phyloP scores from a whole-genome alignment of 2,888 invertebrate species.

The Catocala sponsa region DNA sequence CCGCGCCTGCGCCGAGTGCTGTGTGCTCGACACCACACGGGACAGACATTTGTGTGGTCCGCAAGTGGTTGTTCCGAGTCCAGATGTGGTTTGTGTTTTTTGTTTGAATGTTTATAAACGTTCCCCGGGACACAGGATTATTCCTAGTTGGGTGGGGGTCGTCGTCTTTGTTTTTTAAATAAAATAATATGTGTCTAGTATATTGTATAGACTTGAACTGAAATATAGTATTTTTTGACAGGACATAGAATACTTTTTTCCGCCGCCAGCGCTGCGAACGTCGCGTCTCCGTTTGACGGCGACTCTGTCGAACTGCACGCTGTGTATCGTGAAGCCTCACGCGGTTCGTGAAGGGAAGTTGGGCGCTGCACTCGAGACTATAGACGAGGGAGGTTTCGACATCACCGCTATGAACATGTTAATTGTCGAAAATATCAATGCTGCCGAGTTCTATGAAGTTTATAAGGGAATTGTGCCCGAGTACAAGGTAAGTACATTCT shows the following conservation, averaged over 20 bases:
- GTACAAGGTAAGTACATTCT: conserved; percentile 85
- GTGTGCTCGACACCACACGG: too few species aligned
- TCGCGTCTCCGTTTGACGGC: conserved; percentile 85
- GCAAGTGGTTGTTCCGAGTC: too few species aligned
- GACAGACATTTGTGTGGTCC: too few species aligned
- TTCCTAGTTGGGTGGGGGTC: too few species aligned
- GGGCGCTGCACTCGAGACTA: conserved; percentile 91
- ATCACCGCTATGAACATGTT: conserved; percentile 94
- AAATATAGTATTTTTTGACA: conserved; percentile 50
- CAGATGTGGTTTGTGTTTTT: too few species aligned
- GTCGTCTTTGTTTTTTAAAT: too few species aligned
- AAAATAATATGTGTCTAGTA: too few species aligned
- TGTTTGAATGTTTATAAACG: too few species aligned
- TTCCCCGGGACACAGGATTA: too few species aligned
- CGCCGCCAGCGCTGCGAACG: conserved; percentile 70
- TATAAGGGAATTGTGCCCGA: conserved; percentile 96
- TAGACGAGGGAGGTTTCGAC: conserved; percentile 92
- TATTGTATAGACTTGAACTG: too few species aligned
- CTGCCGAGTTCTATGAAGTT: conserved; percentile 97
- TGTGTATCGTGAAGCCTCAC: conserved; percentile 97
- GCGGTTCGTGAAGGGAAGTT: conserved; percentile 92
- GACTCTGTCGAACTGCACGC: conserved; percentile 90
- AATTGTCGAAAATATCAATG: conserved; percentile 93
- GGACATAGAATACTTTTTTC: conserved; percentile 90
- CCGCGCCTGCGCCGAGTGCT: too few species aligned